A percentile compares a stretch with the other conserved stretches of the same genome.
Conservation (phyloP, 2,888 invertebrate species). For the Tenthredo scrophulariae region DNA sequence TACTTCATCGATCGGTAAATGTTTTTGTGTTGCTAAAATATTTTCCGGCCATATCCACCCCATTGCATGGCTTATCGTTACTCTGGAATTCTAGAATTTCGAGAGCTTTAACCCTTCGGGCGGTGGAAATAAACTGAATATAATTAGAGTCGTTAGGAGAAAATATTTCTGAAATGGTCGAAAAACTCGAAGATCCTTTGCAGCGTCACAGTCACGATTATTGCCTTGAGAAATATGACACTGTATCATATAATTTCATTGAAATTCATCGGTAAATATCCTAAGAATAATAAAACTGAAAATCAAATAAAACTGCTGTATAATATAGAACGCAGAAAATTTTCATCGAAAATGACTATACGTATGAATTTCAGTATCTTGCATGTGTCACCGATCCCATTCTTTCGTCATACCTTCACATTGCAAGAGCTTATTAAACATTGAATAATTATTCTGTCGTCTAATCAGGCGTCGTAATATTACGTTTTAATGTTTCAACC, state of each 20-base stretch:
- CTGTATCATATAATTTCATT: background rate
- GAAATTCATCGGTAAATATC: background rate
- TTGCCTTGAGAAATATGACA: background rate
- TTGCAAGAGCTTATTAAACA: background rate
- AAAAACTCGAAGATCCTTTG: background rate
- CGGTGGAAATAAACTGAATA: background rate
- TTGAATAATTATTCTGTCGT: background rate
- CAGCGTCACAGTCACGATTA: background rate
- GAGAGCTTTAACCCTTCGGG: background rate
- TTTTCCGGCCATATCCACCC: background rate
- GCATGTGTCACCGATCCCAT: background rate
- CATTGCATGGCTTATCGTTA: background rate
- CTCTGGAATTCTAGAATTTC: background rate
- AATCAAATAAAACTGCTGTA: background rate
- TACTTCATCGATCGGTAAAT: background rate
- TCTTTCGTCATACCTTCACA: background rate
- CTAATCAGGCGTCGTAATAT: background rate
- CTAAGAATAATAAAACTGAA: background rate
- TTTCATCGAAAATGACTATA: background rate
- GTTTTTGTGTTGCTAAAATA: background rate
- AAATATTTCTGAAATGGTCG: background rate
- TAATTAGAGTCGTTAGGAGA: background rate
- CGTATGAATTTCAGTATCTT: background rate
- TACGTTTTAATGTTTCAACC: background rate
- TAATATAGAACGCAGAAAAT: background rate